These are phyloP conservation scores for Pipistrellus pipistrellus DNA, from an alignment of 2,797 vertebrate species.

Conservation along the genomic window DNA sequence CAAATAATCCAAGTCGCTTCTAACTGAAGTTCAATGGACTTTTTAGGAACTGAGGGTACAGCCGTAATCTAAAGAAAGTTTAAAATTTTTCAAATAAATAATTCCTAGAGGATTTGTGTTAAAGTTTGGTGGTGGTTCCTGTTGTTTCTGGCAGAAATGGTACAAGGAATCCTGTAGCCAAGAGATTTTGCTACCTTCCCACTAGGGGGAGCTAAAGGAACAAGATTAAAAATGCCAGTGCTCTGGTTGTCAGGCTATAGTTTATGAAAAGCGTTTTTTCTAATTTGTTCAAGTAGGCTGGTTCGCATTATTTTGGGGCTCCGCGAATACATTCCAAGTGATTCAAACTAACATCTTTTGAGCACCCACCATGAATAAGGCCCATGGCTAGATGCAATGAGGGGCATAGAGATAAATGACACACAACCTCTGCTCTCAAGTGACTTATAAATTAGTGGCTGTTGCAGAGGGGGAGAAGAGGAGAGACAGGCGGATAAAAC, in stretches of 20 bases:
- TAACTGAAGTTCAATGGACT: background rate
- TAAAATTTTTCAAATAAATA: background rate
- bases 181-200: conserved; percentile 61
- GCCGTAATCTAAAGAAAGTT: background rate
- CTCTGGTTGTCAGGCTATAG: background rate
- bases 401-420: background rate
- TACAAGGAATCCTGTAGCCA: conserved; percentile 71
- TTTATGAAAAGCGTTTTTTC: conserved; percentile 17
- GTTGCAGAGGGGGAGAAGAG: background rate
- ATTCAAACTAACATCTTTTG: conserved; percentile 16
- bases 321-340: background rate
- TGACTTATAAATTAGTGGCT: conserved; percentile 7
- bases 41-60: conserved; percentile 6
- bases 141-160: conserved; percentile 82
- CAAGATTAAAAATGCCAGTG: conserved; percentile 9
- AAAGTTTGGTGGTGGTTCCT: background rate
- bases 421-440: background rate
- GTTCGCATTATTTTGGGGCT: conserved; percentile 8
- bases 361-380: conserved; percentile 42
- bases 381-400: background rate
- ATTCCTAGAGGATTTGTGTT: conserved; percentile 44
- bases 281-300: conserved; percentile 40
- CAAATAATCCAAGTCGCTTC: conserved; percentile 7
- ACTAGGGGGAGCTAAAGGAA: conserved; percentile 71
- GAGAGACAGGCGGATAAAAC: background rate